Base-by-base conservation (phyloP, 2,888 invertebrate genomes). In the Mantis religiosa region DNA sequence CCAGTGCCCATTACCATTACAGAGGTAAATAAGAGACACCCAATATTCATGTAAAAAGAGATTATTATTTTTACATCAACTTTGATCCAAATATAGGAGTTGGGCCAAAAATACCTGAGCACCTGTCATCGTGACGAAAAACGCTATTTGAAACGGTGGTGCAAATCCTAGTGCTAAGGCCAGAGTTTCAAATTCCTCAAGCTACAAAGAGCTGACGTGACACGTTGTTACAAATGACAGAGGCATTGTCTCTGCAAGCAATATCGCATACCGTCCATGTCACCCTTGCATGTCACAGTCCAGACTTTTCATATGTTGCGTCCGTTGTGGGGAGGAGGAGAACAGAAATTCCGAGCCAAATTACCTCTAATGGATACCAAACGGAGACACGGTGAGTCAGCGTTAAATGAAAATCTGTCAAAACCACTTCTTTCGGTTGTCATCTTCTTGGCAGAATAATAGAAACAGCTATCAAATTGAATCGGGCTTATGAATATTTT, bases 211-310 rank as follows among this genome's bases (percentile, higher is more conserved):
- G 4, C 85, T 27, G 85, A 85, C 85, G 85, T 84, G 88, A 88
- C 84, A 82, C 71, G 87, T n/a, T 54, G 88, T 89, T 89, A 89
- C 89, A 89, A 89, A 89, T 89, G 89, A 85, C 89, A 89, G 54
- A 71, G 54, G 54, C 54, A 71, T 71, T 71, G 54, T 71, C 54
- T 71, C 54, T 71, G 54, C 54, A 71, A 71, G 54, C 54, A 71
- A 71, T 71, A 71, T 71, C 54, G 54, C 54, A 71, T 71, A 71
- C 54, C 54, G 54, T 15, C 54, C 54, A 25, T 71, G 54, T 71
- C 54, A 71, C 54, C 54, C 54, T 71, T 71, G 54, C 25, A 71
- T 71, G 54, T 71, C 54, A 71, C 54, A 20, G 54, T 25, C 54
- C 54, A 71, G 54, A 71, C 54, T 71, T 71, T 71, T 71, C 54